A percentile compares a stretch with the other conserved stretches of the same genome.
Conservation (phyloP, 2,113 vertebrate genomes). For the Lepisosteus osseus region DNA sequence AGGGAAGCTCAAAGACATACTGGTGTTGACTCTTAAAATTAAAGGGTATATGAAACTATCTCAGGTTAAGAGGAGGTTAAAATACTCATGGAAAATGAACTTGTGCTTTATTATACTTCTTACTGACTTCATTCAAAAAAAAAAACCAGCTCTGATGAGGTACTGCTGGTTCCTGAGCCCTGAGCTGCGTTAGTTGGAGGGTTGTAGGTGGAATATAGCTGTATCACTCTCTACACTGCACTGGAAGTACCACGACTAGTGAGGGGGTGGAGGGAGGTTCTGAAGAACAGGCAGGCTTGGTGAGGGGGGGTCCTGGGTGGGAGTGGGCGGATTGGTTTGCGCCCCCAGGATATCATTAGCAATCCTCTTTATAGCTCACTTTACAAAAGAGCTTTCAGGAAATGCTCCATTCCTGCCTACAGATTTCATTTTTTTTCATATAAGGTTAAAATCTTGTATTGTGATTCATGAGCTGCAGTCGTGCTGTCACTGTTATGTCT, state of each 20-base stretch:
- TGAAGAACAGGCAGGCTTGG: slow-evolving; percentile 3
- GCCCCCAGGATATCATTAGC: slow-evolving; percentile 17
- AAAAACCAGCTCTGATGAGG: no score
- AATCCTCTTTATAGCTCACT: slow-evolving; percentile 3
- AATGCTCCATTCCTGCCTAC: slow-evolving; percentile 29
- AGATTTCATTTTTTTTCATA: slow-evolving; percentile 22
- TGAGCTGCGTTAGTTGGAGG: background rate
- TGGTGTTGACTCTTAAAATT: no score
- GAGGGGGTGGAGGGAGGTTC: slow-evolving; percentile 14
- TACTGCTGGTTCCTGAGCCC: no score
- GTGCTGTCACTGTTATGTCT: slow-evolving; percentile 31
- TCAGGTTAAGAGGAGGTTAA: no score
- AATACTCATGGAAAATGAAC: background rate
- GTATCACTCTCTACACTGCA: background rate
- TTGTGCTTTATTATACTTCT: no score
- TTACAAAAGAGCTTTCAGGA: slow-evolving; percentile 7
- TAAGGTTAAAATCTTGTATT: slow-evolving; percentile 27
- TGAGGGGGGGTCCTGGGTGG: background rate
- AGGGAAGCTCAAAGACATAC: no score
- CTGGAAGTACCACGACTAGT: background rate
- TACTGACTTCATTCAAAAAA: background rate
- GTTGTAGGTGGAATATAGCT: background rate
- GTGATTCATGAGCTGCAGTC: slow-evolving; percentile 46
- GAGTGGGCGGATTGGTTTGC: slow-evolving; percentile 16
- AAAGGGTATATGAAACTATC: no score